Evolutionary conservation across 2,888 invertebrate species (phyloP).

Genomic region (Petrolisthes cinctipes): DNA sequence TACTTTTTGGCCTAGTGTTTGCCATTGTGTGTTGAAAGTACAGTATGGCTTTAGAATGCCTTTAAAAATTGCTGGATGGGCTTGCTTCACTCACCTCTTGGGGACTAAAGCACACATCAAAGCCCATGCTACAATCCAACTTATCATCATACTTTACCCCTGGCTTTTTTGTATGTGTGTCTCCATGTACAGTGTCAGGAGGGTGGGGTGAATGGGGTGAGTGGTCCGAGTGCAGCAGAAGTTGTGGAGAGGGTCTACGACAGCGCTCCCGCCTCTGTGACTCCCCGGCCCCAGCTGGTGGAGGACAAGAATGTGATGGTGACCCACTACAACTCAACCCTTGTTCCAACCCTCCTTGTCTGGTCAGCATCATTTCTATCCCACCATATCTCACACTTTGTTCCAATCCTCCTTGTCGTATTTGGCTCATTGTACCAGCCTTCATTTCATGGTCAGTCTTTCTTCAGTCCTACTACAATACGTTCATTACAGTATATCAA

Average conservation of each 20-base stretch:
- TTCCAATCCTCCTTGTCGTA: neutral
- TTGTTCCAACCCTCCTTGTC: conserved; percentile 69
- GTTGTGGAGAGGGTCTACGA: conserved; percentile 74
- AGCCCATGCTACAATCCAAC: no score
- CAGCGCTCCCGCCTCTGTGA: conserved; percentile 82
- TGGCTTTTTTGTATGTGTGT: neutral
- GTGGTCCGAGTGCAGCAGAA: conserved; percentile 74
- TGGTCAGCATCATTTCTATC: conserved; percentile 65
- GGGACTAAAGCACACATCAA: no score
- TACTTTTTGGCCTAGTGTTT: no score
- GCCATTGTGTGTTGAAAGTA: no score
- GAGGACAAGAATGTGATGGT: conserved; percentile 80
- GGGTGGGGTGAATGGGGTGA: conserved; percentile 75
- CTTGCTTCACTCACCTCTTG: no score
- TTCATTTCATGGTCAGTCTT: neutral
- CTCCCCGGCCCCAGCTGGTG: conserved; percentile 84
- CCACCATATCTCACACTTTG: neutral
- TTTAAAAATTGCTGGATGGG: no score
- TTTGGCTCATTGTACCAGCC: no score
- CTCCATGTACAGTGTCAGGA: conserved; percentile 71
- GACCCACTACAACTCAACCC: conserved; percentile 73
- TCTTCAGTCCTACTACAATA: no score
- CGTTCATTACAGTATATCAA: no score
- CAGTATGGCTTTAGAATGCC: no score
- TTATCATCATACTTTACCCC: no score